A percentile compares a stretch with the other conserved stretches of the same genome.
Conservation (phyloP, 2,113 vertebrate species). For the Protobothrops mucrosquamatus region DNA sequence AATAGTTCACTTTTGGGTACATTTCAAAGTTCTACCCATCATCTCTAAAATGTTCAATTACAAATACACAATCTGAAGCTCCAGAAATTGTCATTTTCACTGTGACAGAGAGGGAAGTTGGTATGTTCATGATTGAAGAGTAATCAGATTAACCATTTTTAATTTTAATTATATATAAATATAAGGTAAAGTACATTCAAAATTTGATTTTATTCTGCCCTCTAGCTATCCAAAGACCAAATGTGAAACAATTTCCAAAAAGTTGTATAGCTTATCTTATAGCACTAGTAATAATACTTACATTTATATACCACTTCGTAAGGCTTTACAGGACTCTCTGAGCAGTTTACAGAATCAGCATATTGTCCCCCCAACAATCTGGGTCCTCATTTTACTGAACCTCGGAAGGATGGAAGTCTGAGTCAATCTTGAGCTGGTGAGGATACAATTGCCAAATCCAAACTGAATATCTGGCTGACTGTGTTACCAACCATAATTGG, state of each 20-base stretch:
- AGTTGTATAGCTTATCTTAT: neutral
- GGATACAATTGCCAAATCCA: too few relatives aligned
- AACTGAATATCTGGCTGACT: too few relatives aligned
- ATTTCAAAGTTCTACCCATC: neutral
- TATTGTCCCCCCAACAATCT: too few relatives aligned
- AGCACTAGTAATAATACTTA: too few relatives aligned
- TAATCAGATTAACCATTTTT: neutral
- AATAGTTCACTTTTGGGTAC: neutral
- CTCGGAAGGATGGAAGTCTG: too few relatives aligned
- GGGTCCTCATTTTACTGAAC: too few relatives aligned
- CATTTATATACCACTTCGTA: too few relatives aligned
- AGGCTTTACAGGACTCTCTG: too few relatives aligned
- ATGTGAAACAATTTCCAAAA: neutral
- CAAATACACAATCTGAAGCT: neutral
- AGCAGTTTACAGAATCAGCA: too few relatives aligned
- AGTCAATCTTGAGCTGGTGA: too few relatives aligned
- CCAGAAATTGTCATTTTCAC: neutral
- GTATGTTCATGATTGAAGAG: neutral
- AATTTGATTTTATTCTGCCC: neutral
- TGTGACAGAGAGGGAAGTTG: neutral
- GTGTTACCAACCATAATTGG: too few relatives aligned
- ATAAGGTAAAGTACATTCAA: neutral
- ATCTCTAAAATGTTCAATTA: neutral
- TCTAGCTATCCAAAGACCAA: neutral
- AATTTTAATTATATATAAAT: neutral